A percentile compares a stretch with the other conserved stretches of the same genome.
Conservation (phyloP, 1,140 invertebrate genomes). For the Polypedilum pembai region DNA sequence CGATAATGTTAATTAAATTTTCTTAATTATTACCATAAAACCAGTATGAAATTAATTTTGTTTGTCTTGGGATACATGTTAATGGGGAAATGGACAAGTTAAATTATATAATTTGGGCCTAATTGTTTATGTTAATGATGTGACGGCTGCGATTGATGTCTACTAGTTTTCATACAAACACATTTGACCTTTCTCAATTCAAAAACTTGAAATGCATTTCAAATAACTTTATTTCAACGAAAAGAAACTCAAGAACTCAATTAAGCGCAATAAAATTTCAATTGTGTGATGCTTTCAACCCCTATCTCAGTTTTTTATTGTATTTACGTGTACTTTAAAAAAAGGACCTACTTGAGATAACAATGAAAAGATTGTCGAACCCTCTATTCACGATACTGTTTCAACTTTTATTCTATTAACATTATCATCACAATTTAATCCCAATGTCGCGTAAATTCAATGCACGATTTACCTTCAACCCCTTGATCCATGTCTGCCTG, state of each 20-base stretch:
- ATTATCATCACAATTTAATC: conserved; percentile 24
- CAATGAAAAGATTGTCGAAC: no score
- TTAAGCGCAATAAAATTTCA: neutral
- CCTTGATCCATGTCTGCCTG: neutral
- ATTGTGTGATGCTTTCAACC: neutral
- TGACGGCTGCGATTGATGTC: neutral
- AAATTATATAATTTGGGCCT: neutral
- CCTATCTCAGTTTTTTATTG: no score
- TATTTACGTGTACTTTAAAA: no score
- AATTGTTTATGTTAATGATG: conserved; percentile 20
- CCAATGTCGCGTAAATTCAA: neutral
- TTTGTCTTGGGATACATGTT: neutral
- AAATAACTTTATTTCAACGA: neutral
- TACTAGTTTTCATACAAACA: neutral
- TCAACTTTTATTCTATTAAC: conserved; percentile 6
- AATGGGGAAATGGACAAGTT: neutral
- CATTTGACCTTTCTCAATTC: neutral
- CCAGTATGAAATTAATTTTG: neutral
- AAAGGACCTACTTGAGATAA: no score
- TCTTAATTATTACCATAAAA: neutral
- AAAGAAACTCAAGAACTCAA: conserved; percentile 12
- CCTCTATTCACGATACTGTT: neutral
- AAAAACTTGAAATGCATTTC: neutral
- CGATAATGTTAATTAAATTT: no score
- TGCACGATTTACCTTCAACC: neutral